Conservation (phyloP, 1,140 invertebrate species). For the Achatina immaculata region DNA sequence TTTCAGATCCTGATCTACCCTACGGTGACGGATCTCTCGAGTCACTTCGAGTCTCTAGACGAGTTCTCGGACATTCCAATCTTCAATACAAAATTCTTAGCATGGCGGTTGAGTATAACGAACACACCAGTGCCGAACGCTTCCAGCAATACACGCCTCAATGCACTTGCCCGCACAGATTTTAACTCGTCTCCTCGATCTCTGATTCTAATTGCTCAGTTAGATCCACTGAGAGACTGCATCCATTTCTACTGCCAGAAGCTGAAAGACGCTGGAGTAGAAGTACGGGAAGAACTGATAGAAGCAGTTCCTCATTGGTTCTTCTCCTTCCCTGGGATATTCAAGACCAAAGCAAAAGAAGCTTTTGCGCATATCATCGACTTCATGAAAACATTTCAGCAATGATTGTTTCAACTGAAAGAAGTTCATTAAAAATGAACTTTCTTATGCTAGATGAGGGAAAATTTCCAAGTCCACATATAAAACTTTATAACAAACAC, state of each 20-base stretch:
- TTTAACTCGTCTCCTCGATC: neutral
- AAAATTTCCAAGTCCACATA: too few species aligned
- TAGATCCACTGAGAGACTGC: slow-evolving; percentile 6
- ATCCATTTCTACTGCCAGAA: neutral
- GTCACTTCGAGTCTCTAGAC: neutral
- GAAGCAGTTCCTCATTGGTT: slow-evolving; percentile 3
- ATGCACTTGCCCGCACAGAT: neutral
- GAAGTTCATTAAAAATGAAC: too few species aligned
- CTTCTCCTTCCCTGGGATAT: neutral
- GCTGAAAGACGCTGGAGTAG: neutral
- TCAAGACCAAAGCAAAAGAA: neutral
- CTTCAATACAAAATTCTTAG: neutral
- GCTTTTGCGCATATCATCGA: neutral
- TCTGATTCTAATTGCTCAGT: neutral
- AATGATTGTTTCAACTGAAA: too few species aligned
- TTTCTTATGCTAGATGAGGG: too few species aligned
- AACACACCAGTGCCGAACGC: neutral
- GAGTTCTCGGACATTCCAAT: slow-evolving; percentile 5
- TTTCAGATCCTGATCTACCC: slow-evolving; percentile 49
- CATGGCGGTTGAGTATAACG: too few species aligned
- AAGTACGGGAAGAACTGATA: neutral
- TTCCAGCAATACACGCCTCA: neutral
- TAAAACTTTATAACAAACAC: too few species aligned
- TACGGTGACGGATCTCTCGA: neutral
- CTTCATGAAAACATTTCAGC: neutral